A percentile compares a stretch with the other conserved stretches of the same genome.
Evolutionary conservation across 2,113 vertebrate species (phyloP).

Genomic region (Onychostruthus taczanowskii): DNA sequence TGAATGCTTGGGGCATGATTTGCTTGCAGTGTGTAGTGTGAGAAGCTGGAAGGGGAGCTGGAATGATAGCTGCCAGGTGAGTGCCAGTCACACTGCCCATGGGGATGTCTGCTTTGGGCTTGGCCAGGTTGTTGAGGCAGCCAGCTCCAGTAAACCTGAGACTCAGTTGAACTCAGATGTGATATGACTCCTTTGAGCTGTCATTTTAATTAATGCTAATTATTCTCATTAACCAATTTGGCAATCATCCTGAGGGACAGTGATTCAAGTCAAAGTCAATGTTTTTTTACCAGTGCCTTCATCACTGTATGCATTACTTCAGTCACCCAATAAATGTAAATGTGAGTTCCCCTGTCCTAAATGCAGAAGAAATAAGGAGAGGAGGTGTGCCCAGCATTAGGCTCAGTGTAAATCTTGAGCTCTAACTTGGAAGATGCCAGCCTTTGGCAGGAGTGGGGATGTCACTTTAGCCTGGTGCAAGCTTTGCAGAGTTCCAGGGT

Average conservation of each 20-base stretch:
- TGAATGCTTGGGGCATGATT: background rate
- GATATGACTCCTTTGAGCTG: background rate
- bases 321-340: background rate
- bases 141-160: background rate
- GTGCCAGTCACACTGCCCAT: rapidly evolving
- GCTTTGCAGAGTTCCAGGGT: background rate
- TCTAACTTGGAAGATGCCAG: background rate
- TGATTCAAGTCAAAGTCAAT: background rate
- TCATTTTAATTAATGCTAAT: conserved; percentile 20
- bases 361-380: background rate
- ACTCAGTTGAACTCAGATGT: background rate
- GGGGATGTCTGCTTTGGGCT: background rate
- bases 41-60: background rate
- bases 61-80: background rate
- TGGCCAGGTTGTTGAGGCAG: background rate
- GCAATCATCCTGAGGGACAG: background rate
- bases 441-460: background rate
- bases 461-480: background rate
- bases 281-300: background rate
- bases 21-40: background rate
- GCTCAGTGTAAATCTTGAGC: background rate
- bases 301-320: background rate
- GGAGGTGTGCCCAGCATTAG: background rate
- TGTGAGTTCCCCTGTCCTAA: background rate
- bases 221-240: background rate